Base-by-base conservation (phyloP, 2,113 vertebrate species). In the Pongo pygmaeus region DNA sequence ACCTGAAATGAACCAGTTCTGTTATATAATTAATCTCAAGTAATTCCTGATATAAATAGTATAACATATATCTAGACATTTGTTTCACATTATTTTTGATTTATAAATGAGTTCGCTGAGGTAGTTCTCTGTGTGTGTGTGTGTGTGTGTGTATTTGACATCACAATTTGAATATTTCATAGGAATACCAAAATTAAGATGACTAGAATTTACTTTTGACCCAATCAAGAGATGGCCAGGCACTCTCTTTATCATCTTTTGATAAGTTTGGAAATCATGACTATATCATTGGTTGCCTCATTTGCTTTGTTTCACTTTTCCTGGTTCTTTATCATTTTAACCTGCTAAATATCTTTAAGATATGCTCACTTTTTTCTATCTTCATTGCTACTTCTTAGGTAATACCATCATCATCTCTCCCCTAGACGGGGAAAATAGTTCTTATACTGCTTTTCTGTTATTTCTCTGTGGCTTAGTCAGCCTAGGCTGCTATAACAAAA, bases 61-160 rank as follows among this genome's bases (percentile, higher is more conserved):
- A 2, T 38, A 40, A 23, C 18, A 22, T 40, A 38, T 22, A 72
- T 40, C n/a, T 72, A 72, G 70, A 72, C n/a, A 38, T 72, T 72
- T 40, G n/a, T 72, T 72, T 72, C 20, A 40, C 27, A 9, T 48
- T 27, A 48, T 48, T 77, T 30, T 18, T 48, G 43, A 48, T 77
- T 48, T 77, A 77, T 77, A 48, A 48, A 77, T 77, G 40, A 77
- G 74, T 30, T 46, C 7, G 16, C 6, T 48, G 74, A 30, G 25
- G 14, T 77, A 77, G 14, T 77, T 64, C 5, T 55, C 1, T 70
- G 3, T 38, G 0, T 38, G 8, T 70, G 17, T 35, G 14, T 69
- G 16, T n/a, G 7, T n/a, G 1, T 38, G 1, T 74, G 0, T 5
- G 14, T 9, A 30, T 2, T 69, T 69, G 32, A 8, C 32, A 69